phyloP scores from a whole-genome alignment of 2,888 invertebrate genomes.

The Temnothorax rugatulus region DNA sequence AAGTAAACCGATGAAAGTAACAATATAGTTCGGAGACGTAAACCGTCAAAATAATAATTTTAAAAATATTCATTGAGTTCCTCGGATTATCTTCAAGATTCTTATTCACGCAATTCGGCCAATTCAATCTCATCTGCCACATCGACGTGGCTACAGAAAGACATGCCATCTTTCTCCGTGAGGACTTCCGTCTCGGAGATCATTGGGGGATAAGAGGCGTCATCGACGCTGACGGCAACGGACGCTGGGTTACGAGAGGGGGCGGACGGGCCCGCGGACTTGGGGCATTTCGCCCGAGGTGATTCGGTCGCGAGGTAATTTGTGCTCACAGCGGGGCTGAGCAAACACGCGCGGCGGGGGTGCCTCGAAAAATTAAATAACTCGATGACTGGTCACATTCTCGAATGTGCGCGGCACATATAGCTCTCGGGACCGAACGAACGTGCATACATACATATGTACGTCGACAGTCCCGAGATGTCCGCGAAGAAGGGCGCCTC shows the following conservation, averaged over 20 bases:
- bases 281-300: conserved; percentile 78
- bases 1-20: not conserved
- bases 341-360: conserved; percentile 88
- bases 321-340: conserved; percentile 89
- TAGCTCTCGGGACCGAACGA: conserved; percentile 45
- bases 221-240: conserved; percentile 69
- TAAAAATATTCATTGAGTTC: not conserved
- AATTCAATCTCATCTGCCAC: conserved; percentile 34
- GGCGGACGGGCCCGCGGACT: conserved; percentile 65
- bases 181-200: conserved; percentile 59
- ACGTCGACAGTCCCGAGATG: conserved; percentile 82
- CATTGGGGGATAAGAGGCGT: conserved; percentile 70
- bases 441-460: conserved; percentile 74
- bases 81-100: not conserved
- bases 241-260: conserved; percentile 59
- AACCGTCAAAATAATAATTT: not conserved
- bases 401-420: conserved; percentile 76
- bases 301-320: conserved; percentile 88
- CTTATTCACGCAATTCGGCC: conserved; percentile 25
- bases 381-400: conserved; percentile 89
- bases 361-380: conserved; percentile 87
- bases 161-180: conserved; percentile 41
- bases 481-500: conserved; percentile 72
- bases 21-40: not conserved
- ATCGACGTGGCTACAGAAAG: conserved; percentile 32